Base-by-base conservation (phyloP, 2,888 invertebrate species). In the Geophilus truncorum region DNA sequence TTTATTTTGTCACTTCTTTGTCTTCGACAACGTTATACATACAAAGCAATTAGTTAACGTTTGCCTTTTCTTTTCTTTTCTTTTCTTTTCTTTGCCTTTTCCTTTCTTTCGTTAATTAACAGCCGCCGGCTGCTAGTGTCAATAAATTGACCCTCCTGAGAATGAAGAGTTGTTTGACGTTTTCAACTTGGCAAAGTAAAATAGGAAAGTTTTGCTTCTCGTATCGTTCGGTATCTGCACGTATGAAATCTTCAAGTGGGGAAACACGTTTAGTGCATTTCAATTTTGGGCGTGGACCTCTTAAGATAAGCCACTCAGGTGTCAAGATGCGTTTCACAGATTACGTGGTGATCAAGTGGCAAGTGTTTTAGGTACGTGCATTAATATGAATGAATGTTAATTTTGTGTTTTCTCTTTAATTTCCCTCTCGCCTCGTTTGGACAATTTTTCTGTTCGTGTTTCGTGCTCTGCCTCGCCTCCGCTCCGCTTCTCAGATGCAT, bases 231-330 rank as follows among this genome's bases (percentile, higher is more conserved):
- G 18, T 70, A 70, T 70, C 70, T 70, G 6, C 25, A 25, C 70
- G 12, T 10, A 25, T 25, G 28, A 70, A 70, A 70, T 70, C 70
- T 70, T 70, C 25, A 23, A 70, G 28, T 9, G 28, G 23, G 28
- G 70, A 25, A 70, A 70, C 70, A 70, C 70, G 70, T 70, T 70
- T 70, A 70, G 70, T 70, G 70, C 70, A 70, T 70, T 70, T 70
- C 70, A 70, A 70, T 70, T 70, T 70, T 70, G 70, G 70, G 70
- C 70, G 70, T 70, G 70, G 70, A 70, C 70, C 70, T 70, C 70
- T 70, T 70, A 70, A 70, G 70, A 70, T 70, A 70, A 70, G 70
- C 70, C 70, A 70, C 70, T 70, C 70, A 70, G 70, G 70, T 70
- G 70, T 70, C 70, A 70, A 70, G 70, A 70, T 70, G 70, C 70